Evolutionary conservation across 2,113 vertebrate species (phyloP).

Genomic region (Gasterosteus aculeatus): DNA sequence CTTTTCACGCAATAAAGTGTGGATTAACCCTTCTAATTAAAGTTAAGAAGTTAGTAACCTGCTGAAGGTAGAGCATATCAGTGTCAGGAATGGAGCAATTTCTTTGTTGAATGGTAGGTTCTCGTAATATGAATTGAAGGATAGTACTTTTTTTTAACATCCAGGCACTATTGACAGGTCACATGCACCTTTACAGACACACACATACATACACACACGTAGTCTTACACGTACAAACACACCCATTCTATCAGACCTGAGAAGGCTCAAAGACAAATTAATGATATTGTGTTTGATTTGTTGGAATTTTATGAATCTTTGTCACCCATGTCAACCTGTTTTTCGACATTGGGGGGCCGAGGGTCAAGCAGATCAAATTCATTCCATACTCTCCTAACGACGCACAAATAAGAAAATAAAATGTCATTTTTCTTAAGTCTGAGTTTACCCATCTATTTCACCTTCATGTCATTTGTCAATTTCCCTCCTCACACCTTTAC

Average conservation of each 20-base stretch:
- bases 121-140: conserved; percentile 19
- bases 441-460: conserved; percentile 50
- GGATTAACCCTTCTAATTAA: conserved; percentile 48
- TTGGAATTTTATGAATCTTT: conserved; percentile 19
- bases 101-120: conserved; percentile 2
- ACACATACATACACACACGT: background rate
- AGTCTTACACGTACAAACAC: background rate
- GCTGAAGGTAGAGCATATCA: conserved; percentile 25
- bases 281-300: conserved; percentile 13
- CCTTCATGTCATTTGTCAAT: conserved; percentile 50
- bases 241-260: background rate
- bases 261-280: background rate
- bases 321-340: background rate
- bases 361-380: conserved; percentile 42
- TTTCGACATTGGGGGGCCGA: background rate
- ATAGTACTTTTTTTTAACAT: conserved; percentile 20
- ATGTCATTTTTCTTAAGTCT: conserved; percentile 36
- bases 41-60: conserved; percentile 45
- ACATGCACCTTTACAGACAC: conserved; percentile 16
- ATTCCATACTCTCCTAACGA: background rate
- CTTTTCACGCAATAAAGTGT: conserved; percentile 39
- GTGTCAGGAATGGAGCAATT: conserved; percentile 20
- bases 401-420: conserved; percentile 39
- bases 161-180: conserved; percentile 9
- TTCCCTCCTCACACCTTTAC: conserved; percentile 54